These are phyloP conservation scores for Seriola dumerili DNA, from an alignment of 2,113 vertebrate species.

Conservation along the genomic window DNA sequence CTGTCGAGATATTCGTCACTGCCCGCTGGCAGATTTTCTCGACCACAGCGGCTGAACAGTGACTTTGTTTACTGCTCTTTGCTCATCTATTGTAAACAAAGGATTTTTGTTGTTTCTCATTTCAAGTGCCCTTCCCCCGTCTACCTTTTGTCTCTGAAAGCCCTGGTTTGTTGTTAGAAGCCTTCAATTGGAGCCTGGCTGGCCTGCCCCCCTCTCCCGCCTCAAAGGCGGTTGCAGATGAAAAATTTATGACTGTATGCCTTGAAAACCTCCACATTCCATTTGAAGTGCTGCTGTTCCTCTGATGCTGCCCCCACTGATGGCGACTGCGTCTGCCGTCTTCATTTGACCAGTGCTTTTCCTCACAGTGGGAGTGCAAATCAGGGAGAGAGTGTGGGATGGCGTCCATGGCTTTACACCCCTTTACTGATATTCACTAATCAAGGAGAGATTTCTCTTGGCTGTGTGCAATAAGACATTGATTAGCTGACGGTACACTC, in stretches of 20 bases:
- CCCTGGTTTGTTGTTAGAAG: slow-evolving; percentile 77
- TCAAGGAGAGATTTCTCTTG: slow-evolving; percentile 58
- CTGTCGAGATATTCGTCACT: slow-evolving; percentile 32
- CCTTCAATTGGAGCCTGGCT: slow-evolving; percentile 64
- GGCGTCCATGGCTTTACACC: slow-evolving; percentile 41
- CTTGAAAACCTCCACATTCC: slow-evolving; percentile 81
- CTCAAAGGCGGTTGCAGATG: slow-evolving; percentile 84
- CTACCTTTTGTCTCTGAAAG: slow-evolving; percentile 73
- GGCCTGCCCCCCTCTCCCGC: slow-evolving; percentile 72
- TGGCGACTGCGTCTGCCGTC: slow-evolving; percentile 72
- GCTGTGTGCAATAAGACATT: slow-evolving; percentile 50
- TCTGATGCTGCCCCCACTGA: slow-evolving; percentile 83
- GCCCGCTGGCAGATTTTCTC: background rate
- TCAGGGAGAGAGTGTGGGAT: slow-evolving; percentile 54
- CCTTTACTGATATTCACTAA: slow-evolving; percentile 58
- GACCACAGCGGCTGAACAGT: slow-evolving; percentile 20
- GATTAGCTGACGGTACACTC: slow-evolving; percentile 49
- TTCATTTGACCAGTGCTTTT: slow-evolving; percentile 64
- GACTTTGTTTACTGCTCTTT: slow-evolving; percentile 64
- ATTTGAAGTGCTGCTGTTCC: slow-evolving; percentile 83
- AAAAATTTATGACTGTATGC: slow-evolving; percentile 87
- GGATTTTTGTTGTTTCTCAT: slow-evolving; percentile 74
- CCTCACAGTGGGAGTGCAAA: slow-evolving; percentile 69
- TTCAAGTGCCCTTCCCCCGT: slow-evolving; percentile 66
- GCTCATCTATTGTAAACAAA: slow-evolving; percentile 77